Evolutionary conservation across 35 echinoderm and acorn worm species (phyloP).

Genomic region (Chiridota heheva): DNA sequence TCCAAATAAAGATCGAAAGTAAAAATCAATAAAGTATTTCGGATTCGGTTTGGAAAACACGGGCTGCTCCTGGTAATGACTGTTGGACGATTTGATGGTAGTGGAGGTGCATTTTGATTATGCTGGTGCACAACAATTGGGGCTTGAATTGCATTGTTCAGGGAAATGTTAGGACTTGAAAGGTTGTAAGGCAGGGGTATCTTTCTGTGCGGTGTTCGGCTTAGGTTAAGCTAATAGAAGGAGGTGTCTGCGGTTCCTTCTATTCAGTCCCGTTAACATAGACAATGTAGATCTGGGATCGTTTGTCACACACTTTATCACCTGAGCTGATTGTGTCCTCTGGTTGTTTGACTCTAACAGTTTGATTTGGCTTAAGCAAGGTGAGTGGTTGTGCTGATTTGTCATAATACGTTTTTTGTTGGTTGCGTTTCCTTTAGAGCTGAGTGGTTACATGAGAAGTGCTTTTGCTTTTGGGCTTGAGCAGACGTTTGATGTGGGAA

Average conservation of each 20-base stretch:
- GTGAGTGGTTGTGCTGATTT: constrained; percentile 24
- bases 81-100: too few species aligned
- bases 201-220: too few species aligned
- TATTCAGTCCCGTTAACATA: background rate
- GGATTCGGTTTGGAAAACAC: too few species aligned
- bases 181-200: too few species aligned
- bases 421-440: background rate
- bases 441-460: background rate
- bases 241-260: constrained; percentile 20
- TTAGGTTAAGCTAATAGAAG: constrained; percentile 21
- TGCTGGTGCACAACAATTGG: too few species aligned
- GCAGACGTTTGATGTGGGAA: constrained; percentile 35
- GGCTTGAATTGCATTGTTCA: too few species aligned
- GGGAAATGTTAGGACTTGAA: too few species aligned
- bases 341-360: constrained; percentile 36
- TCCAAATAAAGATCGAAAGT: too few species aligned
- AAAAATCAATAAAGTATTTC: too few species aligned
- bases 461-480: too few species aligned
- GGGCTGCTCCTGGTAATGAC: too few species aligned
- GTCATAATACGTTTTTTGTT: constrained; percentile 41
- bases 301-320: background rate
- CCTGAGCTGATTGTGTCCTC: constrained; percentile 51
- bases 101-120: too few species aligned
- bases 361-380: constrained; percentile 44
- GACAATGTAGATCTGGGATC: constrained; percentile 46